Evolutionary conservation across 2,888 invertebrate genomes (phyloP).

Genomic region (Sphaerophoria rueppellii): DNA sequence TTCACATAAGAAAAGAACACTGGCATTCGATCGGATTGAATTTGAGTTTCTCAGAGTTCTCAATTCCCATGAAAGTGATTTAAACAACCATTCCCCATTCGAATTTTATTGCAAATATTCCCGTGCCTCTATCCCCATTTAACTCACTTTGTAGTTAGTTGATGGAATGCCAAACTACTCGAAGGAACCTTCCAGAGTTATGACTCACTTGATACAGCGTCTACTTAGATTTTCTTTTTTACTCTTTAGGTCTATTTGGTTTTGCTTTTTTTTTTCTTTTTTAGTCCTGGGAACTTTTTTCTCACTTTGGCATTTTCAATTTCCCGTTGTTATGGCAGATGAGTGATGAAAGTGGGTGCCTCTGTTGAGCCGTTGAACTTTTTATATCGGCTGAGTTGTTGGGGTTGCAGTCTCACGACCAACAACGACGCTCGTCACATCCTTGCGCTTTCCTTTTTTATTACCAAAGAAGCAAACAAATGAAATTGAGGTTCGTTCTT

Average conservation of each 20-base stretch:
- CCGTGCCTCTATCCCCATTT: background rate
- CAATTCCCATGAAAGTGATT: conserved; percentile 65
- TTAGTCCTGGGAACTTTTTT: conserved; percentile 25
- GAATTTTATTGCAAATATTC: conserved; percentile 38
- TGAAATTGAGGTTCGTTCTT: conserved; percentile 48
- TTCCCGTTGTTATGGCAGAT: conserved; percentile 50
- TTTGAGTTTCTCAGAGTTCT: conserved; percentile 56
- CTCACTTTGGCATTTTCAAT: conserved; percentile 59
- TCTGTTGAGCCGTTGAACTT: conserved; percentile 62
- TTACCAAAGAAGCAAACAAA: conserved; percentile 46
- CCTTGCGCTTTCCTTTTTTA: background rate
- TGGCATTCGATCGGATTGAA: conserved; percentile 63
- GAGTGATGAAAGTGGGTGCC: conserved; percentile 60
- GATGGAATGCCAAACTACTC: conserved; percentile 19
- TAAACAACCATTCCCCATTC: conserved; percentile 38
- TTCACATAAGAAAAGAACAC: conserved; percentile 8
- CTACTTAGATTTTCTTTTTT: background rate
- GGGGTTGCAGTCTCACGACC: background rate
- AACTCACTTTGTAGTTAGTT: background rate
- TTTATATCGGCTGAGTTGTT: conserved; percentile 30
- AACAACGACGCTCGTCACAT: background rate
- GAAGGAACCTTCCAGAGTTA: conserved; percentile 38
- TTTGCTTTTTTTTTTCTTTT: background rate
- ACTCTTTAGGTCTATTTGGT: conserved; percentile 5
- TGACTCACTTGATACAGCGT: conserved; percentile 37